These are phyloP conservation scores for Germaria angustata DNA, from an alignment of 2,888 invertebrate species.

Conservation along the genomic window DNA sequence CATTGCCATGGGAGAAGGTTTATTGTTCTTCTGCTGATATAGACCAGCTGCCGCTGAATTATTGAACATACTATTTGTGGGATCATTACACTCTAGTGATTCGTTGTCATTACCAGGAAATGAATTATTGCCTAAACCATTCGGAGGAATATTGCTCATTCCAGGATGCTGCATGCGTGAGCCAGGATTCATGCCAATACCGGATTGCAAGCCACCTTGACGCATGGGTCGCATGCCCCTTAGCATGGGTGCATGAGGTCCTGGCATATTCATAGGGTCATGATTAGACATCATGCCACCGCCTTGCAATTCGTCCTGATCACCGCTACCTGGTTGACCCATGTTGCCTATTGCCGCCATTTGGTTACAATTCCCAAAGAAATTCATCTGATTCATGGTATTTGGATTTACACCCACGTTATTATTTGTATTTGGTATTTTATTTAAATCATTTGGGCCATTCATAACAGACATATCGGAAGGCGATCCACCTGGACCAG, in stretches of 20 bases:
- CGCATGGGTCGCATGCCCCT: conserved; percentile 83
- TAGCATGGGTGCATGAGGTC: conserved; percentile 73
- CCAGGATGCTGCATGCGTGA: conserved; percentile 72
- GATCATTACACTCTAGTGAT: conserved; percentile 71
- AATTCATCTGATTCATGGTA: conserved; percentile 71
- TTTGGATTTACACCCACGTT: conserved; percentile 51
- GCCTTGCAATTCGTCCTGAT: conserved; percentile 73
- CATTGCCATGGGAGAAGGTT: conserved; percentile 66
- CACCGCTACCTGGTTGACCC: conserved; percentile 66
- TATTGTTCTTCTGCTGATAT: conserved; percentile 66
- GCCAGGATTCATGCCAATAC: conserved; percentile 65
- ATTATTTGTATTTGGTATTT: conserved; percentile 69
- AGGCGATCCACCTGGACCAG: conserved; percentile 40
- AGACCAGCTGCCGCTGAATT: conserved; percentile 56
- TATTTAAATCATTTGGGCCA: conserved; percentile 53
- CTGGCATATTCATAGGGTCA: conserved; percentile 72
- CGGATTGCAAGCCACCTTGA: conserved; percentile 74
- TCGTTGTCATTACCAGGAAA: conserved; percentile 72
- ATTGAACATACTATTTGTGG: conserved; percentile 44
- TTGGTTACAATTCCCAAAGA: conserved; percentile 78
- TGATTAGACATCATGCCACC: conserved; percentile 75
- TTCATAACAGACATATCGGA: no score
- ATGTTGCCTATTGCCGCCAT: conserved; percentile 71
- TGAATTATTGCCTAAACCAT: conserved; percentile 68
- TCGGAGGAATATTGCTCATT: conserved; percentile 55